Conservation (phyloP, 2,797 vertebrate species). For the Tadarida brasiliensis region DNA sequence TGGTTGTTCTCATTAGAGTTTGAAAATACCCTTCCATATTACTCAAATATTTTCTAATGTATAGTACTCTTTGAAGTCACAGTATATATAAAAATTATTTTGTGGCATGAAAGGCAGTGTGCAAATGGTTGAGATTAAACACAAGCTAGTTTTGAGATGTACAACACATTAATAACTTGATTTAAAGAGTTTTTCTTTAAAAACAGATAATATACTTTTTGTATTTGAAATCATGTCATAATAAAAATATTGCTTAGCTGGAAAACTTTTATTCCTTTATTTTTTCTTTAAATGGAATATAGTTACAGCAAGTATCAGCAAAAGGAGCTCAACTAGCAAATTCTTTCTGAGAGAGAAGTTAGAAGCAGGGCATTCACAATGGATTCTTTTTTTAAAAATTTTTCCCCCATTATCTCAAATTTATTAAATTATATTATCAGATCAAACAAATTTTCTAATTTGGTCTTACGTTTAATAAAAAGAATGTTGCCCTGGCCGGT, state of each 20-base stretch:
- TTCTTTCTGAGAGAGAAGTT: constrained; percentile 50
- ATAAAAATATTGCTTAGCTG: constrained; percentile 79
- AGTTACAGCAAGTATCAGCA: constrained; percentile 73
- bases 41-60: constrained; percentile 24
- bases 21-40: background rate
- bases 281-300: constrained; percentile 63
- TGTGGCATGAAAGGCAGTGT: constrained; percentile 73
- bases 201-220: constrained; percentile 60
- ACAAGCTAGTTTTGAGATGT: constrained; percentile 30
- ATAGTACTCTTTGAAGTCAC: background rate
- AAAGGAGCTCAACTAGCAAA: constrained; percentile 66
- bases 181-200: constrained; percentile 70
- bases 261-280: constrained; percentile 33
- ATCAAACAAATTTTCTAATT: no score
- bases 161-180: constrained; percentile 72
- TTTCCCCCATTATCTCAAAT: no score
- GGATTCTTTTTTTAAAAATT: constrained; percentile 61
- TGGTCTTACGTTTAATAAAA: no score
- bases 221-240: constrained; percentile 74
- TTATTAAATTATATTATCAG: no score
- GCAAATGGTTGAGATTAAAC: constrained; percentile 75
- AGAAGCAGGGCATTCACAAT: constrained; percentile 69
- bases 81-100: constrained; percentile 44
- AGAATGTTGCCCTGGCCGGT: no score
- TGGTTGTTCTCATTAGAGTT: constrained; percentile 68